Conservation (phyloP, 2,888 invertebrate genomes). For the Hedya salicella region DNA sequence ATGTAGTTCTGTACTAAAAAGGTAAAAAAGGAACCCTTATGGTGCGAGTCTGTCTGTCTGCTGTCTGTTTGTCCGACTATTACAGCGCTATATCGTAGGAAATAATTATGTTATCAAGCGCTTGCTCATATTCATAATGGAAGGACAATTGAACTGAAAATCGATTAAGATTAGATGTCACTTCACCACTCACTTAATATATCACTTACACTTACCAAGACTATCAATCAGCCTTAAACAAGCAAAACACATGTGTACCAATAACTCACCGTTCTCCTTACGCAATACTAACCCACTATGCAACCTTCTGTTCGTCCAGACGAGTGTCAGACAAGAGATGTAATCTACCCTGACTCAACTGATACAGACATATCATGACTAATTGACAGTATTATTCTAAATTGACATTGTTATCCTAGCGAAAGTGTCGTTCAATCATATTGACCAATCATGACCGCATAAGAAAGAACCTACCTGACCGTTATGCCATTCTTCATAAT, state of each 20-base stretch:
- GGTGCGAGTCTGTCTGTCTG: no score
- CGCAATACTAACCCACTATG: constrained; percentile 6
- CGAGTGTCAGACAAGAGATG: constrained; percentile 29
- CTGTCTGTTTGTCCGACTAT: no score
- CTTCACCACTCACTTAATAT: no score
- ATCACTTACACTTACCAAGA: neutral
- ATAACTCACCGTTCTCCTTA: constrained; percentile 12
- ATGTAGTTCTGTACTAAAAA: no score
- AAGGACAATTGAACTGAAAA: no score
- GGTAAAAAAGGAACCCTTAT: no score
- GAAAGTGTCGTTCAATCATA: constrained; percentile 28
- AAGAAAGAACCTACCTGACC: neutral
- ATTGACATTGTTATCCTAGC: constrained; percentile 9
- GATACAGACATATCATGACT: constrained; percentile 15
- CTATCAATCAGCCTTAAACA: constrained; percentile 1
- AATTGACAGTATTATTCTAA: constrained; percentile 29
- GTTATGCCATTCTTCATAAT: no score
- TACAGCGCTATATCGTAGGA: no score
- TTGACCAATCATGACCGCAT: constrained; percentile 14
- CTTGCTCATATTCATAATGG: no score
- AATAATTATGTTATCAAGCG: no score
- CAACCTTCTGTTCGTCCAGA: constrained; percentile 10
- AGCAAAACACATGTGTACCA: constrained; percentile 1
- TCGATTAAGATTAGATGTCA: no score
- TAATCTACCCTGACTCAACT: neutral